Evolutionary conservation across 2,113 vertebrate species (phyloP).

Genomic region (Bombycilla garrulus): DNA sequence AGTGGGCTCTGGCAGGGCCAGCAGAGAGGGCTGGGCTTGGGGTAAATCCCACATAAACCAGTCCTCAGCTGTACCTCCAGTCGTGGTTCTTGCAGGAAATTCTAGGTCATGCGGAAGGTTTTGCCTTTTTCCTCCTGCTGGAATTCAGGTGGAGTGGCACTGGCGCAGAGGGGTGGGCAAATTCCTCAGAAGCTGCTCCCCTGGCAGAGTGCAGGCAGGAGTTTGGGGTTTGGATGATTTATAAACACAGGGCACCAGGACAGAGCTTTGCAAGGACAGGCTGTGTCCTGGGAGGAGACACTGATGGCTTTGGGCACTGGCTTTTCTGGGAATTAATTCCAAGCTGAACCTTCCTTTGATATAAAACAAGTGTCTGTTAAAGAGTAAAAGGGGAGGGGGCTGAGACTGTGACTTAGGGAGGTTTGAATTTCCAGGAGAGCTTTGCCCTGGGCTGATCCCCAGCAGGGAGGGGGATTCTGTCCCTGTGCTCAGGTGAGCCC

Average conservation of each 20-base stretch:
- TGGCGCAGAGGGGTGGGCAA: not conserved
- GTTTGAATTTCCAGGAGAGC: not conserved
- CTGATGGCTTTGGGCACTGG: not conserved
- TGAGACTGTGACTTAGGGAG: not conserved
- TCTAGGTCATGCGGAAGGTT: fast-evolving
- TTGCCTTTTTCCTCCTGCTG: not conserved
- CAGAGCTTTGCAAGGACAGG: not conserved
- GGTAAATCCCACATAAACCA: not conserved
- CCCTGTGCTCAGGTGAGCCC: not conserved
- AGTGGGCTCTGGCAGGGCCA: not conserved
- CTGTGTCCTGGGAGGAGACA: not conserved
- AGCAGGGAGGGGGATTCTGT: not conserved
- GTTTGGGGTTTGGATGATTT: not conserved
- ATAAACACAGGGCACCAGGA: not conserved
- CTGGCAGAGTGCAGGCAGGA: not conserved
- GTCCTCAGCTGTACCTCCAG: not conserved
- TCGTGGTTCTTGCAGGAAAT: not conserved
- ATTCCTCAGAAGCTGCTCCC: not conserved
- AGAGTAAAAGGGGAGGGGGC: not conserved
- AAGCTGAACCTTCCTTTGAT: not conserved
- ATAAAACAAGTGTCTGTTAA: not conserved
- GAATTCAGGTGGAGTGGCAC: not conserved
- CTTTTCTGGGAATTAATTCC: not conserved
- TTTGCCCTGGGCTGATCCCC: not conserved
- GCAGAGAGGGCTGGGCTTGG: not conserved